Conservation (phyloP, 2,797 vertebrate species). For the Neostethus bicornis region DNA sequence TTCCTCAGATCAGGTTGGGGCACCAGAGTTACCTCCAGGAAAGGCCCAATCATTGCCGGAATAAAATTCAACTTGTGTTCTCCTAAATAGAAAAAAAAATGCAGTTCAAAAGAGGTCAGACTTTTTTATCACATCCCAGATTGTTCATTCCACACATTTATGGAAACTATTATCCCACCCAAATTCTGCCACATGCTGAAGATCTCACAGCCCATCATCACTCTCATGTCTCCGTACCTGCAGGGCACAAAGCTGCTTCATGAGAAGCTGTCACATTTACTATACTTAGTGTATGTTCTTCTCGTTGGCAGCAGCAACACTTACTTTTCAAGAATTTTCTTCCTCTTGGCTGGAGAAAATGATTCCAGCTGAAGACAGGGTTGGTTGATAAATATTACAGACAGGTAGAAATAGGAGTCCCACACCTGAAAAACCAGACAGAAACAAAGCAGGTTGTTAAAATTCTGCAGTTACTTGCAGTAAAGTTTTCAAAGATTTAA, state of each 20-base stretch:
- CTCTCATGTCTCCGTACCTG: slow-evolving; percentile 97
- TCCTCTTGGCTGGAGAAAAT: slow-evolving; percentile 96
- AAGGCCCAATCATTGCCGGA: slow-evolving; percentile 95
- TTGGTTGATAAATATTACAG: slow-evolving; percentile 99
- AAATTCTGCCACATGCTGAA: slow-evolving; percentile 99
- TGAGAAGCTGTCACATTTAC: slow-evolving; percentile 12
- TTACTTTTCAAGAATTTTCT: slow-evolving; percentile 98
- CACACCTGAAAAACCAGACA: slow-evolving; percentile 84
- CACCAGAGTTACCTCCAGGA: slow-evolving; percentile 97
- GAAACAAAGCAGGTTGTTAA: neutral
- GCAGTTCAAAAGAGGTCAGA: slow-evolving; percentile 6
- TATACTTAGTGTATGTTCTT: neutral
- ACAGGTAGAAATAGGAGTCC: slow-evolving; percentile 98
- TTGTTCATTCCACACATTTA: slow-evolving; percentile 13
- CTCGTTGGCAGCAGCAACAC: slow-evolving; percentile 43
- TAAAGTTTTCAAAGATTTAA: neutral
- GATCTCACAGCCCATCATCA: slow-evolving; percentile 99
- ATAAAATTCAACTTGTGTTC: slow-evolving; percentile 98
- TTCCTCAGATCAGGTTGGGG: slow-evolving; percentile 96
- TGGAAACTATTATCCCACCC: slow-evolving; percentile 77
- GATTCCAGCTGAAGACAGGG: slow-evolving; percentile 96
- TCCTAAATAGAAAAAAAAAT: too few relatives aligned
- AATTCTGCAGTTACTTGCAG: neutral
- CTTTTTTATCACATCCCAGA: slow-evolving; percentile 8
- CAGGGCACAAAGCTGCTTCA: neutral